Base-by-base conservation (phyloP, 37 sponge, comb jelly and placozoan species). In the Trichoplax adhaerens region DNA sequence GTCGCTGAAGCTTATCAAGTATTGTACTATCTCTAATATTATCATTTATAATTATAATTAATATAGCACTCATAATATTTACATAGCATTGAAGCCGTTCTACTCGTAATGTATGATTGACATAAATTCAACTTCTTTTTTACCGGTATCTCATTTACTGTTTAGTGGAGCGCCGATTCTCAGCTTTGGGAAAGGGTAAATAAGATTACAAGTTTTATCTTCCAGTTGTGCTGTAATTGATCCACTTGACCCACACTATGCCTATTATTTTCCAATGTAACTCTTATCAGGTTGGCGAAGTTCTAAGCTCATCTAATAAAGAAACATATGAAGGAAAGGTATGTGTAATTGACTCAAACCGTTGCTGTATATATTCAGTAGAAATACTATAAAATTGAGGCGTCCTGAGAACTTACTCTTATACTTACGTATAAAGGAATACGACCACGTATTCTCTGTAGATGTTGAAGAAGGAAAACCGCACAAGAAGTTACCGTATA, bases 1-100 rank as follows among this genome's bases (percentile, higher is more conserved):
- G 53, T 55, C 7, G 68, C 81, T 56, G 88, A 81, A 72, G 88
- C 84, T 7, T 88, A 88, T 50, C 88, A 88, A 82, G 88, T 83
- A 29, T 10, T 64, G 6, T 53, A 47, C 2, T 51, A 1, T 29
- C 47, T 68, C 6, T 65, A 29, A 65, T 1, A 0, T 47, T 61
- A n/a, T 1, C 10, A 50, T 53, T 49, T 1, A 10, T 52, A 29
- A 29, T 29, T 29, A 29, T 29, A 29, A 29, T 29, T 29, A 29
- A 29, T 29, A 29, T 29, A 29, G 29, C 29, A 29, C 29, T 29
- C 29, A 29, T 29, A 29, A 29, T 29, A 29, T 29, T 29, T 29
- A 29, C 29, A 29, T 29, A 29, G 29, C 29, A 29, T 29, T 29
- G 29, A 29, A 29, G 29, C 29, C 29, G 29, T 29, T 29, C 29